A percentile compares a stretch with the other conserved stretches of the same genome.
Evolutionary conservation across 1,140 invertebrate species (phyloP).

Genomic region (Saccostrea echinata): DNA sequence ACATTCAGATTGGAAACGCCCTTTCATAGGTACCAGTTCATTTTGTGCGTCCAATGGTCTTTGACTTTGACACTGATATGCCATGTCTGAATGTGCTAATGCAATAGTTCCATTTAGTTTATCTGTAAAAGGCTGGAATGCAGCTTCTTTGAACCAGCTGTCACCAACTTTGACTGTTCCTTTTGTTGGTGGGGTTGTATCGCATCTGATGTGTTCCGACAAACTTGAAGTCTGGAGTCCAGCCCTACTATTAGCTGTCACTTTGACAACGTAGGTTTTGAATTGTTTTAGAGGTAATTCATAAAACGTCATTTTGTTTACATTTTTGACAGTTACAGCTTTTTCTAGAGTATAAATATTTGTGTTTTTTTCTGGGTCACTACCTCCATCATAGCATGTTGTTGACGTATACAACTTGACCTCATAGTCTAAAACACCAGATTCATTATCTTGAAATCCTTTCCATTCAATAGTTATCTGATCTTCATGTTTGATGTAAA

Average conservation of each 20-base stretch:
- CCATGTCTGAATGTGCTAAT: constrained; percentile 33
- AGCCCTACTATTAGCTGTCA: neutral
- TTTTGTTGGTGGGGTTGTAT: constrained; percentile 42
- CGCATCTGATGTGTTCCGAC: constrained; percentile 42
- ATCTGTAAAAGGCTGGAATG: constrained; percentile 46
- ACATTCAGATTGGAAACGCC: neutral
- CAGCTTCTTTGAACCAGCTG: constrained; percentile 38
- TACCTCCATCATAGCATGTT: neutral
- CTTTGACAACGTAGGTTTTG: neutral
- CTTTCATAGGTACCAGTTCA: neutral
- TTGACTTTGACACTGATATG: constrained; percentile 38
- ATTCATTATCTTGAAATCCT: constrained; percentile 51
- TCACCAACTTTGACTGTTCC: constrained; percentile 47
- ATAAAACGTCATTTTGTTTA: neutral
- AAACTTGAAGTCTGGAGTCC: neutral
- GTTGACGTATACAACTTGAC: neutral
- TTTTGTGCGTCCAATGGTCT: neutral
- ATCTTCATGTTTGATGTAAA: constrained; percentile 30
- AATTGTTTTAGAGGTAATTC: neutral
- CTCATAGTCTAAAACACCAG: neutral
- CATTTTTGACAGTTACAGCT: neutral
- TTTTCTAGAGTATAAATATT: neutral
- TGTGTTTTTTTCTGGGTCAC: neutral
- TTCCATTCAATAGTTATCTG: constrained; percentile 41
- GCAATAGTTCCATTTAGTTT: constrained; percentile 35